These are phyloP conservation scores for Salvelinus sp. DNA, from an alignment of 2,113 vertebrate genomes.

Conservation along the genomic window DNA sequence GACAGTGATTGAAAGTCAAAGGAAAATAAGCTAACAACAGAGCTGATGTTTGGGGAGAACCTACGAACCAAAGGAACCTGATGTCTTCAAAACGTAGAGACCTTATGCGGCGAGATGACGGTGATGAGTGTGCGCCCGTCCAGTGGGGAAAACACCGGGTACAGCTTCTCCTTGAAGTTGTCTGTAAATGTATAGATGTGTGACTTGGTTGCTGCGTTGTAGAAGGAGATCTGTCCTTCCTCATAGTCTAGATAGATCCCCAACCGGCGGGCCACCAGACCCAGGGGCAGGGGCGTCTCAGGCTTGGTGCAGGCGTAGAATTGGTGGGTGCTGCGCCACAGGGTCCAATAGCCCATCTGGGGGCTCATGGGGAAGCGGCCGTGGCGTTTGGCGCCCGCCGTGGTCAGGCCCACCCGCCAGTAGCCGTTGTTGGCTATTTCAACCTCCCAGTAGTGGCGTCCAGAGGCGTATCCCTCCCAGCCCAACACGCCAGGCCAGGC, in stretches of 20 bases:
- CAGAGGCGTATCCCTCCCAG: constrained; percentile 67
- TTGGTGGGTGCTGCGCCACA: constrained; percentile 70
- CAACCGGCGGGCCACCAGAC: constrained; percentile 72
- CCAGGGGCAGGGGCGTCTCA: constrained; percentile 68
- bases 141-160: constrained; percentile 79
- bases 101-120: constrained; percentile 33
- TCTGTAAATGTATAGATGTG: constrained; percentile 84
- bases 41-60: too few species aligned
- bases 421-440: constrained; percentile 66
- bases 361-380: constrained; percentile 72
- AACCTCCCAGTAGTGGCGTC: constrained; percentile 80
- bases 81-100: neutral
- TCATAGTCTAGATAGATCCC: constrained; percentile 86
- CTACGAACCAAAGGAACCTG: too few species aligned
- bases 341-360: constrained; percentile 62
- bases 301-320: constrained; percentile 73
- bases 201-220: constrained; percentile 72
- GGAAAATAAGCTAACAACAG: too few species aligned
- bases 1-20: too few species aligned
- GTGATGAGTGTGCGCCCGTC: constrained; percentile 70
- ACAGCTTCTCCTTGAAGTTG: constrained; percentile 79
- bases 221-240: constrained; percentile 86
- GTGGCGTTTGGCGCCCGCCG: constrained; percentile 50
- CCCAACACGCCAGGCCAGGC: constrained; percentile 70
- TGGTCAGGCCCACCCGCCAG: constrained; percentile 74